These are phyloP conservation scores for Addax nasomaculatus DNA, from an alignment of 2,113 vertebrate species.

Conservation along the genomic window DNA sequence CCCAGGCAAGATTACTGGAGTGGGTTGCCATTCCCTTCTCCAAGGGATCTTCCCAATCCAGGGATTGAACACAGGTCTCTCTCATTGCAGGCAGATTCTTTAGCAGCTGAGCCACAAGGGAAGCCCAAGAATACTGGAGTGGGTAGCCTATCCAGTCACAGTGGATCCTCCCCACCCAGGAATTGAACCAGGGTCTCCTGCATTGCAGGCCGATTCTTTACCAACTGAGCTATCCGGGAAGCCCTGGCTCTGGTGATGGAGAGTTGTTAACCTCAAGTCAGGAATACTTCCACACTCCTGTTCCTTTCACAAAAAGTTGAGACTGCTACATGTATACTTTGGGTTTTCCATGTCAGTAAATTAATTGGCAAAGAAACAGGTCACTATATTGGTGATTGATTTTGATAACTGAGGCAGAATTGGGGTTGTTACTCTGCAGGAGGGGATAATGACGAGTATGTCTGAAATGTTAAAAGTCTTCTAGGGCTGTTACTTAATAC, in stretches of 20 bases:
- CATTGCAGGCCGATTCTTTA: background rate
- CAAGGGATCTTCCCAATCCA: background rate
- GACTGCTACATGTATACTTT: background rate
- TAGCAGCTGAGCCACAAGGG: background rate
- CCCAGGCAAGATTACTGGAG: background rate
- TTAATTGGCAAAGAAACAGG: background rate
- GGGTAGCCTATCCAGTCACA: background rate
- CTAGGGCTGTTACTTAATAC: background rate
- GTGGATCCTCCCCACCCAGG: background rate
- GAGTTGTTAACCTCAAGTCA: background rate
- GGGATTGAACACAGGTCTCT: background rate
- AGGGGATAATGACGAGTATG: background rate
- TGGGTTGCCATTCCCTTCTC: background rate
- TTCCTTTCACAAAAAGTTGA: background rate
- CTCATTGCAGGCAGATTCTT: background rate
- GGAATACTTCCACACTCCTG: background rate
- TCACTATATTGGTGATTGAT: background rate
- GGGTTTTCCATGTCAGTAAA: background rate
- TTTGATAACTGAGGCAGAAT: background rate
- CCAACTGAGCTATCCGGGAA: background rate
- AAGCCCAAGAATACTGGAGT: background rate
- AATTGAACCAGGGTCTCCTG: accelerated
- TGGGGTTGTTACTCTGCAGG: background rate
- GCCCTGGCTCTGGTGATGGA: too few relatives aligned
- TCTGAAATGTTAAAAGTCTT: background rate